Evolutionary conservation across 2,113 vertebrate species (phyloP).

Genomic region (Cinclus mexicanus): DNA sequence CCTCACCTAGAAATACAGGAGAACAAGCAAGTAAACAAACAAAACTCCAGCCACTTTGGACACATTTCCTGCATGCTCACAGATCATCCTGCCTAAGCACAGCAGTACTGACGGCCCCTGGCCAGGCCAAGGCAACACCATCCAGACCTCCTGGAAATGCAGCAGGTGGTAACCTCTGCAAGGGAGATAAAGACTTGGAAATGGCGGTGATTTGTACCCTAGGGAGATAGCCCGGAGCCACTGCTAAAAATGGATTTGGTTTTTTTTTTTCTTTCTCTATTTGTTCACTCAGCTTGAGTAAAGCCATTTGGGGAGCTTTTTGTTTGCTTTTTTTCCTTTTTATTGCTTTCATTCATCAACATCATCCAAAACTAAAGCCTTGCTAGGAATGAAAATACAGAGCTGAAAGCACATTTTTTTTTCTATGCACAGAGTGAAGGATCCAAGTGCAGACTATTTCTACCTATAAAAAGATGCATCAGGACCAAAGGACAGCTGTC

Average conservation of each 20-base stretch:
- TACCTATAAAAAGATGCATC: neutral
- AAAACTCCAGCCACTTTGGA: neutral
- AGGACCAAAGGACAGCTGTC: neutral
- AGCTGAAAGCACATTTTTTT: neutral
- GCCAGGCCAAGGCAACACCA: neutral
- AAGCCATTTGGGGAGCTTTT: neutral
- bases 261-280: neutral
- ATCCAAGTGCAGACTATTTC: neutral
- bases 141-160: constrained; percentile 4
- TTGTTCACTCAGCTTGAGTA: neutral
- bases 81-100: neutral
- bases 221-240: neutral
- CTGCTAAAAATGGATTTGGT: neutral
- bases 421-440: accelerated
- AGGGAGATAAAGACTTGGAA: constrained; percentile 52
- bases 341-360: neutral
- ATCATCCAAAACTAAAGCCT: neutral
- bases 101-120: neutral
- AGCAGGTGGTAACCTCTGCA: constrained; percentile 40
- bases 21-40: neutral
- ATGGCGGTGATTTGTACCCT: neutral
- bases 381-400: neutral
- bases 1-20: neutral
- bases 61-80: neutral
- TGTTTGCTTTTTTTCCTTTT: neutral